Percentiles rank a stretch among this genome's conserved stretches.
Conservation (phyloP, 2,113 vertebrate species). For the Amblyopsis rosae region DNA sequence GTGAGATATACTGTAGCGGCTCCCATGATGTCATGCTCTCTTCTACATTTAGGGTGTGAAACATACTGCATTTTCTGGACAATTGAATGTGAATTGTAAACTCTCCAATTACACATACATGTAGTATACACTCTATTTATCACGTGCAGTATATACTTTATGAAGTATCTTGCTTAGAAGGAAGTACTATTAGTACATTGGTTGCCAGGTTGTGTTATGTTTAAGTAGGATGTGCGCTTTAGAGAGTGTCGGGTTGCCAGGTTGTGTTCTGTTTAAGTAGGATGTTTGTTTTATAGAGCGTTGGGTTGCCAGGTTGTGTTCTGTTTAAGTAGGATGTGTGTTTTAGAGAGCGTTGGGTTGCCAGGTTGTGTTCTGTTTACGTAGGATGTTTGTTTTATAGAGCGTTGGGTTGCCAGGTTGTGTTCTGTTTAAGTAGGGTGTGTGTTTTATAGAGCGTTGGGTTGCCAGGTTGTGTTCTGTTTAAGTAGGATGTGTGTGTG, state of each 20-base stretch:
- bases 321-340: no score
- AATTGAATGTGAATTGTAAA: no score
- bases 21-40: no score
- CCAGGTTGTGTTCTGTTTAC: conserved; percentile 55
- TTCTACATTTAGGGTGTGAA: no score
- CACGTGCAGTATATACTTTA: no score
- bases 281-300: conserved; percentile 37
- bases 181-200: background rate
- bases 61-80: no score
- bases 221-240: no score
- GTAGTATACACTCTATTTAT: no score
- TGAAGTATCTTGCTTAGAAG: background rate
- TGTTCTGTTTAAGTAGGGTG: no score
- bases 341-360: conserved; percentile 36
- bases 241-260: conserved; percentile 48
- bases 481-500: conserved; percentile 57
- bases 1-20: no score
- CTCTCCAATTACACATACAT: no score
- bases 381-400: conserved; percentile 53
- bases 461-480: conserved; percentile 57
- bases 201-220: no score
- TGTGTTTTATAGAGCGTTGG: conserved; percentile 14
- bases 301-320: background rate
- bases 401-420: background rate
- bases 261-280: conserved; percentile 58